Conservation (phyloP, 2,113 vertebrate species). For the Melanerpes aurifrons region DNA sequence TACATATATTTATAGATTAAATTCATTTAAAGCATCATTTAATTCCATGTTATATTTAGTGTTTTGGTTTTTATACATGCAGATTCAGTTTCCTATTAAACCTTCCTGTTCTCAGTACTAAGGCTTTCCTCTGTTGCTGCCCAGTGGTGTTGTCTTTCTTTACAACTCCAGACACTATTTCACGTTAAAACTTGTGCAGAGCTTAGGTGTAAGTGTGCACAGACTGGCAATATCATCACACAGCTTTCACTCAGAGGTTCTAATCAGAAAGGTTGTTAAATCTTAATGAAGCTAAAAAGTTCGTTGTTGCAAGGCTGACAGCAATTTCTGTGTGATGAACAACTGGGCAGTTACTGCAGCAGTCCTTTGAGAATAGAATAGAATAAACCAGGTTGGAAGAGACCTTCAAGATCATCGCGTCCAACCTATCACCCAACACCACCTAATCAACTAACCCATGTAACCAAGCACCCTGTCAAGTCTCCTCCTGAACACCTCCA, state of each 20-base stretch:
- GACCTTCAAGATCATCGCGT: too few relatives aligned
- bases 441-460: too few relatives aligned
- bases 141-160: background rate
- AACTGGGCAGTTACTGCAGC: background rate
- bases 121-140: background rate
- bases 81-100: slow-evolving; percentile 38
- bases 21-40: background rate
- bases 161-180: background rate
- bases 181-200: background rate
- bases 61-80: background rate
- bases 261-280: background rate
- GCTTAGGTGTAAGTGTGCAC: background rate
- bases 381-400: too few relatives aligned
- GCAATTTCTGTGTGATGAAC: background rate
- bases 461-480: too few relatives aligned
- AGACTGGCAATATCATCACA: background rate
- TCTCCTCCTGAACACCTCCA: too few relatives aligned
- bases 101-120: background rate
- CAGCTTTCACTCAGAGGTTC: background rate
- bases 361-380: background rate
- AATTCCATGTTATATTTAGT: slow-evolving; percentile 1
- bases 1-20: slow-evolving; percentile 54
- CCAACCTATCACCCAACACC: too few relatives aligned
- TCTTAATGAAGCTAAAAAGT: background rate
- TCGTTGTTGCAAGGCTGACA: background rate